A percentile compares a stretch with the other conserved stretches of the same genome.
Conservation (phyloP, 2,888 invertebrate species). For the Microdon myrmicae region DNA sequence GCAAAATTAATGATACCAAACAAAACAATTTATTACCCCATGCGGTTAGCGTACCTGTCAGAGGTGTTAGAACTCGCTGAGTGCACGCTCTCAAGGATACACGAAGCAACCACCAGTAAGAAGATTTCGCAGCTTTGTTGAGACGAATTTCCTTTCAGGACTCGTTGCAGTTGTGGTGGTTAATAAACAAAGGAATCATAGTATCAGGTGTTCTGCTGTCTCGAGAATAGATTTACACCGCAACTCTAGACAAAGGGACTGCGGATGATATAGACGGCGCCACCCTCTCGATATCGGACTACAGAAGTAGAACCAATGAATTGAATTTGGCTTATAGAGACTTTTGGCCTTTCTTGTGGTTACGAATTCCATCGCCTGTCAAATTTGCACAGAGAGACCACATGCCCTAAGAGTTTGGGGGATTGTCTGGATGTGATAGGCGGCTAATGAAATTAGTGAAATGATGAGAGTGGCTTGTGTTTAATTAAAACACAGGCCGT, state of each 20-base stretch:
- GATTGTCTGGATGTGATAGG: slow-evolving; percentile 31
- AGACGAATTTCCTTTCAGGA: background rate
- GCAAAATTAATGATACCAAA: slow-evolving; percentile 55
- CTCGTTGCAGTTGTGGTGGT: background rate
- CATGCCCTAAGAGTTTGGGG: slow-evolving; percentile 28
- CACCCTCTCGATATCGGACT: background rate
- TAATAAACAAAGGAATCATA: background rate
- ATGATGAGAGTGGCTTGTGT: too few species aligned
- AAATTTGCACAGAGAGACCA: slow-evolving; percentile 27
- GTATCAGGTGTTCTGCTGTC: slow-evolving; percentile 11
- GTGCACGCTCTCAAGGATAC: too few species aligned
- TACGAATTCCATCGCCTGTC: slow-evolving; percentile 10
- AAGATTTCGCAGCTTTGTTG: background rate
- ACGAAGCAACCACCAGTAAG: background rate
- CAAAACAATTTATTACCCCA: slow-evolving; percentile 55
- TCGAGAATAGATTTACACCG: slow-evolving; percentile 5
- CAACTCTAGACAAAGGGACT: background rate
- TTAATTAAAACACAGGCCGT: slow-evolving; percentile 44
- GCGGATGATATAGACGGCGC: slow-evolving; percentile 3
- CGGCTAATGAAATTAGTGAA: too few species aligned
- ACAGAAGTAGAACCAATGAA: slow-evolving; percentile 20
- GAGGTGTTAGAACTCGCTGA: too few species aligned
- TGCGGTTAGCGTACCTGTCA: slow-evolving; percentile 34
- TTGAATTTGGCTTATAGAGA: slow-evolving; percentile 11
- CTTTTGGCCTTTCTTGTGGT: background rate